These are phyloP conservation scores for Sclerurus mexicanus DNA, from an alignment of 2,113 vertebrate genomes.

Conservation along the genomic window DNA sequence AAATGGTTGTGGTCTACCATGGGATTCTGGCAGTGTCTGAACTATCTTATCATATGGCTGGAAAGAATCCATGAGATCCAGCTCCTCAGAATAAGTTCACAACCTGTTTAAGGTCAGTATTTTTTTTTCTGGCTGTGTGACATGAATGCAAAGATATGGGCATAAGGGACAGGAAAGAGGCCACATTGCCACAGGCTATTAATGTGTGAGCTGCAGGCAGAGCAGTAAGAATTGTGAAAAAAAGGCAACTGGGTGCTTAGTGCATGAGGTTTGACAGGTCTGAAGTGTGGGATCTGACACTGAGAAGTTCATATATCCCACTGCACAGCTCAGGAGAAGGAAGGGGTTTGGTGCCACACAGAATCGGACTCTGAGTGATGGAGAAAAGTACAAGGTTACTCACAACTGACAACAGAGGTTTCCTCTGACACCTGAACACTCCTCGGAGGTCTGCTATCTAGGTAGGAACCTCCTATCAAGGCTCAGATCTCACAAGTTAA, in stretches of 20 bases:
- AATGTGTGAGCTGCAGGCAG: not conserved
- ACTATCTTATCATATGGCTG: not conserved
- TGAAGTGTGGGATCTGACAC: not conserved
- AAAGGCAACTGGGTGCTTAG: not conserved
- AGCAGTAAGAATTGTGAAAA: not conserved
- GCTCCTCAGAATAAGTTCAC: not conserved
- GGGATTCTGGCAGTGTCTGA: not conserved
- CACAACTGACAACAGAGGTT: not conserved
- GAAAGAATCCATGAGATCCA: not conserved
- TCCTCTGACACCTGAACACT: not conserved
- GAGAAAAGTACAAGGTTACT: not conserved
- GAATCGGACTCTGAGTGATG: not conserved
- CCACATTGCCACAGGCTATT: not conserved
- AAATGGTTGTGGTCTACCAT: not conserved
- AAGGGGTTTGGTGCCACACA: not conserved
- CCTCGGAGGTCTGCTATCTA: not conserved
- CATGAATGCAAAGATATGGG: not conserved
- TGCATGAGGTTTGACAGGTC: not conserved
- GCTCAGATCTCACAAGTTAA: not conserved
- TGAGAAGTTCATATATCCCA: not conserved
- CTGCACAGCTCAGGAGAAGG: not conserved
- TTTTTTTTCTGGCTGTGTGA: not conserved
- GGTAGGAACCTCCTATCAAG: not conserved
- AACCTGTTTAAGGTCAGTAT: not conserved
- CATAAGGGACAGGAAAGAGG: not conserved